Base-by-base conservation (phyloP, 2,888 invertebrate species). In the Panzeria rudis region DNA sequence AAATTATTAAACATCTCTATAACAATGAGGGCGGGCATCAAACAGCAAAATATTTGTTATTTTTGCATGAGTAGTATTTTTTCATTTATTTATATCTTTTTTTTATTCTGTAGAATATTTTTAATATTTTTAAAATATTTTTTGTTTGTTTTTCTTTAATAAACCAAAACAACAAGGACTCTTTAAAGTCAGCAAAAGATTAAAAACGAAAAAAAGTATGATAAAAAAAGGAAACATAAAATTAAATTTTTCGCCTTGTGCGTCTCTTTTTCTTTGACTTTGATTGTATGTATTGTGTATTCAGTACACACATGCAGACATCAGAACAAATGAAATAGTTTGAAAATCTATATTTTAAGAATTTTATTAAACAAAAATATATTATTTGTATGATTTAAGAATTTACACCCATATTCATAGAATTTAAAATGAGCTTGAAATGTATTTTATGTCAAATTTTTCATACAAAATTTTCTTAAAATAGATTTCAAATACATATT, bases 41-140 rank as follows among this genome's bases (percentile, higher is more conserved):
- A 79, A 78, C 38, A 71, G 44, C 52, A 68, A 77, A 17, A 50
- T 61, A 38, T 78, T 71, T 38, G n/a, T 47, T 62, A 38, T 52
- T 50, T 29, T 47, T 17, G 7, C 17, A 41, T 29, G 17, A 25
- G 8, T 52, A 13, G 54, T 78, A 38, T 35, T 66, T 20, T 29
- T 44, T 23, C n/a, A 35, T 41, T 6, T 44, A 11, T 29, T 64
- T 41, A 64, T 64, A 52, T 29, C 23, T 17, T 47, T 47, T 17
- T 47, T 47, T 47, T 17, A 8, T 8, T 7, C 5, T 47, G 17
- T 17, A 17, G 8, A 47, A 47, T 17, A 47, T 47, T 47, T 47
- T 44, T 44, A 44, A 44, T 41, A 41, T 41, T 41, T 13, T 41
- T 41, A n/a, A 44, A 38, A 11, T 38, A 38, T 38, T 44, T 44